Percentiles rank a stretch among this genome's conserved stretches.
Evolutionary conservation across 2,113 vertebrate genomes (phyloP).

Genomic region (Gymnocephalus cernua): DNA sequence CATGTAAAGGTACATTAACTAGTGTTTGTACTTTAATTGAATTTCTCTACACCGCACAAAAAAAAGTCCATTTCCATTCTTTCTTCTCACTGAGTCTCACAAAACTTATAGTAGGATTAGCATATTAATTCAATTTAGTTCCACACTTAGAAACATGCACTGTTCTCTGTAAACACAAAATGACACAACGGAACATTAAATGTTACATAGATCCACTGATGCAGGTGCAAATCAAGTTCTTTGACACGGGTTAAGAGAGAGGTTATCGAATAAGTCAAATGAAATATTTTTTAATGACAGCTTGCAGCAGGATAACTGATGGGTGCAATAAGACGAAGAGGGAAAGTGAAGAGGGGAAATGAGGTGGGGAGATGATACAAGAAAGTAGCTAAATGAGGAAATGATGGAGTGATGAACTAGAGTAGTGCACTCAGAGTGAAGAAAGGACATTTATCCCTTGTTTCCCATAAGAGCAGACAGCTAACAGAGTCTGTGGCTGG

Average conservation of each 20-base stretch:
- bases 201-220: slow-evolving; percentile 4
- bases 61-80: background rate
- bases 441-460: background rate
- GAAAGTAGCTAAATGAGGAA: slow-evolving; percentile 14
- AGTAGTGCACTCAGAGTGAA: slow-evolving; percentile 19
- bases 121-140: slow-evolving; percentile 43
- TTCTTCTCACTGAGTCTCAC: slow-evolving; percentile 3
- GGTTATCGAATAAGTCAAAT: background rate
- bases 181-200: background rate
- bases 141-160: background rate
- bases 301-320: background rate
- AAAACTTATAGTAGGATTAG: slow-evolving; percentile 20
- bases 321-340: background rate
- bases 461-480: slow-evolving; percentile 7
- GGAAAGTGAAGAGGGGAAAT: background rate
- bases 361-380: background rate
- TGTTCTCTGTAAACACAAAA: background rate
- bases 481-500: slow-evolving; percentile 16
- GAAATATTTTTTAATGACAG: background rate
- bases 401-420: slow-evolving; percentile 10
- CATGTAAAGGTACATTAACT: slow-evolving; percentile 47
- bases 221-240: background rate
- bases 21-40: slow-evolving; percentile 52
- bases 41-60: slow-evolving; percentile 15
- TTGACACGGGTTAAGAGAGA: background rate